Base-by-base conservation (phyloP, 2,113 vertebrate species). In the Platysternon megacephalum region DNA sequence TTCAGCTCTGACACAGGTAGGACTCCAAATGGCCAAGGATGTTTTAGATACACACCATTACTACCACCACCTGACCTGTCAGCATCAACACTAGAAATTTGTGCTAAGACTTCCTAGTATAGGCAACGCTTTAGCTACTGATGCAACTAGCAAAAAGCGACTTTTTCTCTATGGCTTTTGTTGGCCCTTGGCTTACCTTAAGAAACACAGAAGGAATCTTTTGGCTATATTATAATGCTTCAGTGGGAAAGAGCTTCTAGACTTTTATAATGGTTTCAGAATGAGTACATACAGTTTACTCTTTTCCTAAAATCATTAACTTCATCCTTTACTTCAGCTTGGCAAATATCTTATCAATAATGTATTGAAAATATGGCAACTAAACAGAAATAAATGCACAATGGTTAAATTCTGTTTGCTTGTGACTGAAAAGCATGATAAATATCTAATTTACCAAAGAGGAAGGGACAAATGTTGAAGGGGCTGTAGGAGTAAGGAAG, bases 61-160 rank as follows among this genome's bases (percentile, higher is more conserved):
- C 17, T 26, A 49, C 24, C 26, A 79, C 21, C 29, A 78, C 4
- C 26, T 58, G n/a, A 39, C 26, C 13, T 0, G 0, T 0, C 28
- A 26, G 42, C 21, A 28, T 51, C 0, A 8, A 85, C 72, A 49
- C 2, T 39, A 1, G 0, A 55, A 65, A 53, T 22, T 8, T 2
- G 6, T 52, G 55, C 48, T 5, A 55, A 51, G 1, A 0, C 32
- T 46, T 80, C 14, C n/a, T 5, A 0, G 0, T 29, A 3, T 0
- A 8, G 28, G 55, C 13, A 2, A 35, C 29, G 5, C 4, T 79
- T 81, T 35, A 78, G 89, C 56, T 89, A 81, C 82, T 79, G 83
- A 80, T 72, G 51, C 76, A 22, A 80, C 55, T 8, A 49, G 78
- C 48, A n/a, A 5, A 52, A 55, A 80, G 0, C 0, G 1, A 95